These are phyloP conservation scores for Phylloscopus trochilus DNA, from an alignment of 2,113 vertebrate genomes.

Conservation along the genomic window DNA sequence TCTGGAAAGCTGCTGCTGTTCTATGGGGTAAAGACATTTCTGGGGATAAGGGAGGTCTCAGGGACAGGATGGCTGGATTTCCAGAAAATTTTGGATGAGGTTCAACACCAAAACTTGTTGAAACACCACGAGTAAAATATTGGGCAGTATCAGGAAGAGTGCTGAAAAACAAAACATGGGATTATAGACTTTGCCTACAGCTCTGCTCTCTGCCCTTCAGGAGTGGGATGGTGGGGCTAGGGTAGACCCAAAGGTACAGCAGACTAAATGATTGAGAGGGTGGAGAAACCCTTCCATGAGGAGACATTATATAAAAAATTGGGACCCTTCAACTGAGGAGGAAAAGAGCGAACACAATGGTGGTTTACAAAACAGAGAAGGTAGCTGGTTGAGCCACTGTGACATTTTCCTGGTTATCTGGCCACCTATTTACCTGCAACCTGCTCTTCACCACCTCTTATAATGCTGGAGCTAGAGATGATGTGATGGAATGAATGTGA, in stretches of 20 bases:
- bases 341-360: neutral
- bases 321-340: neutral
- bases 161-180: neutral
- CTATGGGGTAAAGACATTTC: neutral
- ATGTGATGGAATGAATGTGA: rapidly evolving
- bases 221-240: neutral
- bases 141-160: neutral
- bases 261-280: neutral
- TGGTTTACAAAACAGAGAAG: neutral
- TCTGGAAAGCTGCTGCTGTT: neutral
- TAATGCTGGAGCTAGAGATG: neutral
- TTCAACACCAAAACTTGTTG: neutral
- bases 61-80: neutral
- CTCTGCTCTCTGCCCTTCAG: neutral
- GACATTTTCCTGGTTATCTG: neutral
- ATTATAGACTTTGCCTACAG: neutral
- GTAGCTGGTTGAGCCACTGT: rapidly evolving
- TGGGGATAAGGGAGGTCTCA: neutral
- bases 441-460: neutral
- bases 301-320: neutral
- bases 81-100: neutral
- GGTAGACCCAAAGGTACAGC: neutral
- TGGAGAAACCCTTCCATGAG: neutral
- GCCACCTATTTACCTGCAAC: neutral
- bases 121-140: neutral